Conservation (phyloP, 2,113 vertebrate species). For the Tyto alba region DNA sequence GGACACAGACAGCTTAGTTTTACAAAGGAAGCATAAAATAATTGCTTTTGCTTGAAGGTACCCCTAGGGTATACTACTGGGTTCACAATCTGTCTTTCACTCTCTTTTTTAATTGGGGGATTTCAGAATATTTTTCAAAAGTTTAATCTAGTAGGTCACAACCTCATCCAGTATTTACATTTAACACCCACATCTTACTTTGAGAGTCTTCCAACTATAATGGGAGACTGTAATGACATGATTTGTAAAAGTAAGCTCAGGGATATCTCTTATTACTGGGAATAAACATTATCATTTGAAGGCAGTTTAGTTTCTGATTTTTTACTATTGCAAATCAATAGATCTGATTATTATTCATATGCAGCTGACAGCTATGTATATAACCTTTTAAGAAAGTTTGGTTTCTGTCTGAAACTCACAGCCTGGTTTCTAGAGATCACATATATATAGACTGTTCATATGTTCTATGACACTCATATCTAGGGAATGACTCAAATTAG, state of each 20-base stretch:
- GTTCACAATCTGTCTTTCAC: not conserved
- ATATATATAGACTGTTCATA: not conserved
- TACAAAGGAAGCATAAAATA: not conserved
- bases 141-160: not conserved
- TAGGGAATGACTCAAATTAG: not conserved
- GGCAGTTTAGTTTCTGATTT: not conserved
- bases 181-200: not conserved
- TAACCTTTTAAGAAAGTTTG: not conserved
- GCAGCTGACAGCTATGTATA: not conserved
- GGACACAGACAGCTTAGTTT: not conserved
- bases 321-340: not conserved
- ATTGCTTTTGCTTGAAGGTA: not conserved
- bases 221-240: not conserved
- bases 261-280: not conserved
- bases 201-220: not conserved
- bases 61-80: not conserved
- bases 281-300: not conserved
- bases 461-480: not conserved
- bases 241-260: not conserved
- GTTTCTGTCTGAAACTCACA: not conserved
- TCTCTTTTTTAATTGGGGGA: not conserved
- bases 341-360: not conserved
- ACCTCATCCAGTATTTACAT: not conserved
- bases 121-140: not conserved
- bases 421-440: not conserved